These are phyloP conservation scores for Eclectus roratus DNA, from an alignment of 2,113 vertebrate species.

Conservation along the genomic window DNA sequence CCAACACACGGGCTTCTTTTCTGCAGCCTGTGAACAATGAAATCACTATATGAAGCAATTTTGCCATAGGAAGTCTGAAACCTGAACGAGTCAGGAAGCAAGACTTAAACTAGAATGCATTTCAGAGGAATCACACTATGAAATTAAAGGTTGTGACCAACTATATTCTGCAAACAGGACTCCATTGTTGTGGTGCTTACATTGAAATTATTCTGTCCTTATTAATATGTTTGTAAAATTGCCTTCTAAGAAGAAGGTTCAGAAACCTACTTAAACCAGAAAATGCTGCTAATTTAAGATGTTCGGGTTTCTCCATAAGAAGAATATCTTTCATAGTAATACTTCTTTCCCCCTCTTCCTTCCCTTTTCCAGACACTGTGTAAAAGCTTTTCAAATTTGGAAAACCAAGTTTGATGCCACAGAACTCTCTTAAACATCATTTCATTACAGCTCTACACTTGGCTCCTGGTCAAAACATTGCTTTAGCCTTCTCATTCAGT, in stretches of 20 bases:
- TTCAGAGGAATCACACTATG: background rate
- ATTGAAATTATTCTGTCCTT: background rate
- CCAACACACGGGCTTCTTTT: background rate
- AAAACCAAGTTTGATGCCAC: background rate
- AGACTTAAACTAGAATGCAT: background rate
- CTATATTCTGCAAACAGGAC: background rate
- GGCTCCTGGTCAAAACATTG: background rate
- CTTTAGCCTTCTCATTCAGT: background rate
- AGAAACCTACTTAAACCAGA: background rate
- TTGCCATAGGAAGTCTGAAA: background rate
- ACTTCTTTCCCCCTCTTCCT: rapidly evolving
- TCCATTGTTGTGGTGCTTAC: background rate
- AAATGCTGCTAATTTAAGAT: background rate
- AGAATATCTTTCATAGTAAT: background rate
- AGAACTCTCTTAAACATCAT: background rate
- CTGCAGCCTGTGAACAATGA: background rate
- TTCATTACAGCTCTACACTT: background rate
- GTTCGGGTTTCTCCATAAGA: background rate
- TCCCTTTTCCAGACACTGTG: background rate
- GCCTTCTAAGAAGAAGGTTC: background rate
- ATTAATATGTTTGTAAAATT: background rate
- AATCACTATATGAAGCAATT: background rate
- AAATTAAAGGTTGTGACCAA: background rate
- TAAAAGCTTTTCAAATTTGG: background rate
- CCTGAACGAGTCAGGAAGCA: background rate